phyloP scores from a whole-genome alignment of 1,140 invertebrate genomes.

The Lanistes nyassanus region DNA sequence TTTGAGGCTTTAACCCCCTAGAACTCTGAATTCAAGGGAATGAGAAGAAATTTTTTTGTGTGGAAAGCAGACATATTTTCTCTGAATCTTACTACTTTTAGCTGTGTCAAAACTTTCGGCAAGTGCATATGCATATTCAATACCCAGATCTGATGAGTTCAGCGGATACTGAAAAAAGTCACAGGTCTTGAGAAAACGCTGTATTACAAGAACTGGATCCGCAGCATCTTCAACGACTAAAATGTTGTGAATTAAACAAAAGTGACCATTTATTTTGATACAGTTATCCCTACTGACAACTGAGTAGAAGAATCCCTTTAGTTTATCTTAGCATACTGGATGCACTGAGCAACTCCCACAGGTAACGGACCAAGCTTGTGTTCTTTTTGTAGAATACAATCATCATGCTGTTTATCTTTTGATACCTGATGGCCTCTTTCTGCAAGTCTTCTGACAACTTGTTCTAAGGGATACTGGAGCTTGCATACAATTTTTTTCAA shows the following conservation, averaged over 20 bases:
- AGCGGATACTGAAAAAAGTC: background rate
- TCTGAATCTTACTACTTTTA: background rate
- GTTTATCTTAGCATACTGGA: background rate
- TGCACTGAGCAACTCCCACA: background rate
- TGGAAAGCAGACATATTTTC: no score
- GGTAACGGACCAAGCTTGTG: background rate
- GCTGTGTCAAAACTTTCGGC: background rate
- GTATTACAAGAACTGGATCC: background rate
- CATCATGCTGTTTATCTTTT: background rate
- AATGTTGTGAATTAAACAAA: constrained; percentile 1
- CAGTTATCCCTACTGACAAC: constrained; percentile 16
- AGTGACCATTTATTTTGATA: background rate
- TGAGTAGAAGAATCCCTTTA: background rate
- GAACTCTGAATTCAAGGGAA: no score
- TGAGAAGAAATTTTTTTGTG: no score
- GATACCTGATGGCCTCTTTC: constrained; percentile 33
- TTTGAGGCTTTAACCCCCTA: no score
- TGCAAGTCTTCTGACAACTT: constrained; percentile 48
- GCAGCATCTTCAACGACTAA: background rate
- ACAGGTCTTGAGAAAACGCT: no score
- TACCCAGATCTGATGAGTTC: background rate
- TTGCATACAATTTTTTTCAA: constrained; percentile 60
- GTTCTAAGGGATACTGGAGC: constrained; percentile 44
- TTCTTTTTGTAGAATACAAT: background rate
- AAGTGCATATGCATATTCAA: background rate